Conservation (phyloP, 2,113 vertebrate species). For the Damaliscus lunatus region DNA sequence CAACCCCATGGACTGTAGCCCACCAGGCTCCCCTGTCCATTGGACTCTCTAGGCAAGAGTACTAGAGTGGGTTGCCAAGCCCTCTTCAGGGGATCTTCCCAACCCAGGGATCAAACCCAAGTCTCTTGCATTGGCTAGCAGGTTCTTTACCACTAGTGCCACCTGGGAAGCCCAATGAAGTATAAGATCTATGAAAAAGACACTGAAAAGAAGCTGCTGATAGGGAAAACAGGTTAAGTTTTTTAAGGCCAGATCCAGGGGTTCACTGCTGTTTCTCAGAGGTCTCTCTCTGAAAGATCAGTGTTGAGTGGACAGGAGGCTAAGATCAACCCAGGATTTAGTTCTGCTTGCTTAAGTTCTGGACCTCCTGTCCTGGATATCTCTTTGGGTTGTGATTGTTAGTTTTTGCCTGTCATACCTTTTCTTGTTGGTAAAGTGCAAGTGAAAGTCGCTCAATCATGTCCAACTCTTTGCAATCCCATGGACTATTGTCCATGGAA, state of each 20-base stretch:
- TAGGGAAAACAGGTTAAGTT: not conserved
- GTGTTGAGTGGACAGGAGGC: not conserved
- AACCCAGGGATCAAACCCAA: not conserved
- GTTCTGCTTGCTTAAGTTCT: not conserved
- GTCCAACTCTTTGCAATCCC: not conserved
- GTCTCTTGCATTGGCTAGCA: not conserved
- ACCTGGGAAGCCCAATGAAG: not conserved
- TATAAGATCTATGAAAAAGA: not conserved
- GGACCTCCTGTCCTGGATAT: not conserved
- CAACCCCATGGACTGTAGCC: not conserved
- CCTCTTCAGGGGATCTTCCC: not conserved
- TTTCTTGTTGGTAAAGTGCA: not conserved
- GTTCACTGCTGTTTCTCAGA: not conserved
- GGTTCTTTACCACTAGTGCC: not conserved
- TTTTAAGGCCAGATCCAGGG: not conserved
- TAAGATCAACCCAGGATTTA: not conserved
- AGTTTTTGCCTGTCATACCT: not conserved
- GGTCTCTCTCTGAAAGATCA: not conserved
- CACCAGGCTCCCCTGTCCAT: not conserved
- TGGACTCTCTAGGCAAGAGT: not conserved
- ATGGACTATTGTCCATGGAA: not conserved
- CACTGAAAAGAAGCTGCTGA: not conserved
- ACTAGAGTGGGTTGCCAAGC: not conserved
- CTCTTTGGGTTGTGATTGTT: not conserved
- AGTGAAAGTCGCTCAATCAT: accelerated